A percentile compares a stretch with the other conserved stretches of the same genome.
Evolutionary conservation across 2,113 vertebrate species (phyloP).

Genomic region (Falcunculus frontatus): DNA sequence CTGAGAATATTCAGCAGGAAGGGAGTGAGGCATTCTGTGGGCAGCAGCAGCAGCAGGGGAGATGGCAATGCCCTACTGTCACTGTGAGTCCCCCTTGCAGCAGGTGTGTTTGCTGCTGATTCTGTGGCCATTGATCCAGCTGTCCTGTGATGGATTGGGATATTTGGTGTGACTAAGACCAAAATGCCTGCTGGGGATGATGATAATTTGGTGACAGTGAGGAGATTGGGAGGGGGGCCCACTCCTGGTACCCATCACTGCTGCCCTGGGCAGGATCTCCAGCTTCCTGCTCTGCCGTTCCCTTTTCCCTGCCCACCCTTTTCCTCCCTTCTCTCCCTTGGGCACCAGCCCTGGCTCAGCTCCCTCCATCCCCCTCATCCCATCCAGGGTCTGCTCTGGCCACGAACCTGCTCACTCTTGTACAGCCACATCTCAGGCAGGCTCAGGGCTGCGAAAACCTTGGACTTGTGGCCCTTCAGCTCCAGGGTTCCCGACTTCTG

Average conservation of each 20-base stretch:
- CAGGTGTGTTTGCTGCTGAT: not conserved
- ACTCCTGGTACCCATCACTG: not conserved
- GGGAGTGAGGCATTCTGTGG: not conserved
- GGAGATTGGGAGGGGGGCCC: rapidly evolving
- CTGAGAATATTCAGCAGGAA: not conserved
- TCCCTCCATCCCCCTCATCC: not conserved
- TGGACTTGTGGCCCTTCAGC: slow-evolving; percentile 91
- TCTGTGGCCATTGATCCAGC: rapidly evolving
- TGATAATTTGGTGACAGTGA: not conserved
- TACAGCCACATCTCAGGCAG: slow-evolving; percentile 92
- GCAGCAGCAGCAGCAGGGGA: not conserved
- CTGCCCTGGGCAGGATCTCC: not conserved
- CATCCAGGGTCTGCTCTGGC: rapidly evolving
- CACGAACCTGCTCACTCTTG: slow-evolving; percentile 92
- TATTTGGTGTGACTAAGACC: not conserved
- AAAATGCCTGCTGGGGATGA: not conserved
- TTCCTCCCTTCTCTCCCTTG: not conserved
- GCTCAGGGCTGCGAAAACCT: slow-evolving; percentile 84
- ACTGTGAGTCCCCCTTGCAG: rapidly evolving
- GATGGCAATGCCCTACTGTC: not conserved
- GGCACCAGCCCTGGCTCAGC: not conserved
- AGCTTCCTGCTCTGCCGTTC: not conserved
- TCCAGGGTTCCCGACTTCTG: slow-evolving; percentile 86
- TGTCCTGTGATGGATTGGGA: not conserved
- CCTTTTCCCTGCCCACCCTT: not conserved